Percentiles rank a stretch among this genome's conserved stretches.
Evolutionary conservation across 2,113 vertebrate species (phyloP).

Genomic region (Muntiacus reevesi): DNA sequence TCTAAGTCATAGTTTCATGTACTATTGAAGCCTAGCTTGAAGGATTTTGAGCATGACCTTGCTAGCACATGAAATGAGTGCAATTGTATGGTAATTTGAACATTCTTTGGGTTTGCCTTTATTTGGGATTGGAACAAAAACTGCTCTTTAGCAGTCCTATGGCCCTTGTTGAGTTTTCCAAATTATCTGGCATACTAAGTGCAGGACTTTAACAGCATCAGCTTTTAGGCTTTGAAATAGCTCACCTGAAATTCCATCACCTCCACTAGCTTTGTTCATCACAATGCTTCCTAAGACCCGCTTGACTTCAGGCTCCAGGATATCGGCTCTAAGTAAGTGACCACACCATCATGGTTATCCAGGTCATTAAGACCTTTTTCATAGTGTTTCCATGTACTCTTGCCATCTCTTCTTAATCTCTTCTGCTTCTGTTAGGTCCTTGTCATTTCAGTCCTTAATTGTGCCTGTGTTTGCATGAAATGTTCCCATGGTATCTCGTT

Average conservation of each 20-base stretch:
- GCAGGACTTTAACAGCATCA: not conserved
- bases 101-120: not conserved
- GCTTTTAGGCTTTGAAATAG: not conserved
- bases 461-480: not conserved
- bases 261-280: not conserved
- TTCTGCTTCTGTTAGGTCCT: not conserved
- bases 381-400: not conserved
- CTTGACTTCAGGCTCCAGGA: not conserved
- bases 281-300: not conserved
- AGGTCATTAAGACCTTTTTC: not conserved
- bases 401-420: not conserved
- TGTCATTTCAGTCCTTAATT: not conserved
- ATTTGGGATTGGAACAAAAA: not conserved
- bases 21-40: not conserved
- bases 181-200: not conserved
- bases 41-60: not conserved
- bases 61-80: not conserved
- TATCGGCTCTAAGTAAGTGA: not conserved
- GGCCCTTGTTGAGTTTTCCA: not conserved
- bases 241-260: not conserved
- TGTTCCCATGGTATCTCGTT: not conserved
- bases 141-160: not conserved
- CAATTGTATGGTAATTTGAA: not conserved
- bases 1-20: not conserved
- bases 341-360: not conserved